phyloP scores from a whole-genome alignment of 2,797 vertebrate genomes.

The Apodemus agrarius region DNA sequence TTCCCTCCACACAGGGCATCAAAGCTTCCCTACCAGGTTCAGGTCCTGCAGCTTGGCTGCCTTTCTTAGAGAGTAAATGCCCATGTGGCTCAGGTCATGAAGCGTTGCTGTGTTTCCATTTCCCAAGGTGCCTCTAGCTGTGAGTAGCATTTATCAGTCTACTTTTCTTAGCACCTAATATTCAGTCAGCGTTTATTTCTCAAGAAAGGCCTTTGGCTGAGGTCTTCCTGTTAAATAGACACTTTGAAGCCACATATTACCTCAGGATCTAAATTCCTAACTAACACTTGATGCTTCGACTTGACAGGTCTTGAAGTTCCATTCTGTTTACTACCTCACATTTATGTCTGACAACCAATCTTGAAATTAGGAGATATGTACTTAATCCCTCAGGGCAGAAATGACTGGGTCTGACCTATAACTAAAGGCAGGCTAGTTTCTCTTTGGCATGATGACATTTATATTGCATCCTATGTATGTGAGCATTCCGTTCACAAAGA shows the following conservation, averaged over 20 bases:
- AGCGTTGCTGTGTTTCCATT: not conserved
- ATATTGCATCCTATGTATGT: not conserved
- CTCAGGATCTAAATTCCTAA: not conserved
- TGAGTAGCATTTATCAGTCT: not conserved
- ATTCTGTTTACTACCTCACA: not conserved
- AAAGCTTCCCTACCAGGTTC: not conserved
- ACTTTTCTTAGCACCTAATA: not conserved
- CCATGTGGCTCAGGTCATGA: not conserved
- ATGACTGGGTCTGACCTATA: slow-evolving; percentile 8
- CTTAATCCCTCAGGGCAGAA: slow-evolving; percentile 21
- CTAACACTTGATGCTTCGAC: not conserved
- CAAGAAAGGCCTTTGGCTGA: not conserved
- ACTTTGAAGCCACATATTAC: not conserved
- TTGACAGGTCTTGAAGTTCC: not conserved
- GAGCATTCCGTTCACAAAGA: not conserved
- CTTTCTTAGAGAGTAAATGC: not conserved
- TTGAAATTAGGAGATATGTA: slow-evolving; percentile 47
- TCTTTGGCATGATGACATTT: slow-evolving; percentile 42
- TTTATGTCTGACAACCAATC: slow-evolving; percentile 3
- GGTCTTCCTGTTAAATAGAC: not conserved
- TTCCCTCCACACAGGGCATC: not conserved
- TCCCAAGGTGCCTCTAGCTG: not conserved
- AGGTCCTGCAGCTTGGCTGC: too few species aligned
- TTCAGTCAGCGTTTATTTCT: not conserved
- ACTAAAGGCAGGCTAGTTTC: not conserved